Base-by-base conservation (phyloP, 2,113 vertebrate species). In the Romanogobio albipinnatus region DNA sequence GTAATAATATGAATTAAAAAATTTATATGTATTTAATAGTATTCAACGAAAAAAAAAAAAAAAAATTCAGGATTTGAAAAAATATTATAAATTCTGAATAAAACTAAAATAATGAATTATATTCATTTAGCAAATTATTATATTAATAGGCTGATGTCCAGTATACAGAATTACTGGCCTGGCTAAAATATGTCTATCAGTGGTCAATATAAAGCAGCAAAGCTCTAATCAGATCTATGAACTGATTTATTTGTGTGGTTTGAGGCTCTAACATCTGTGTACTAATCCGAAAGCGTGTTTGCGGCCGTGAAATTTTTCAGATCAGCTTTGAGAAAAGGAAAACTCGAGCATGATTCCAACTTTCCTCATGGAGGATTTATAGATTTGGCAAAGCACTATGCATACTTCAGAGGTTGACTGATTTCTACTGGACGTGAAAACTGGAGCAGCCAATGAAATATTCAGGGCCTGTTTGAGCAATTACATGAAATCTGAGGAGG, bases 361-460 rank as follows among this genome's bases (percentile, higher is more conserved):
- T 9, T 45, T 47, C 29, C 58, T 26, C n/a, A 80, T 59, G 76
- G 76, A 59, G 76, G 53, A 59, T 59, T 59, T 59, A 43, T 59
- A 78, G 53, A 78, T 78, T 43, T 78, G 53, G 53, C 76, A 43
- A 39, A 43, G 53, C 29, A 1, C 22, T 22, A 22, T 19, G 15
- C 75, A 33, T 29, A 59, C 76, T 58, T 77, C 51, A 59, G 76
- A 77, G 22, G 53, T 15, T 78, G 76, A 59, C 19, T 59, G 76
- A 78, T 39, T 78, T 78, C 53, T 24, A 22, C 76, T 59, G 53
- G 53, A 59, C 6, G 33, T 78, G 29, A 59, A 61, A 78, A 58
- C 75, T 74, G 51, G 29, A 77, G 75, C 75, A 43, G 76, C 36
- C 53, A 59, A 78, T 78, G 33, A 78, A 78, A 59, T 78, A 78